phyloP scores from a whole-genome alignment of 2,797 vertebrate species.

The Loris lydekkerianus region DNA sequence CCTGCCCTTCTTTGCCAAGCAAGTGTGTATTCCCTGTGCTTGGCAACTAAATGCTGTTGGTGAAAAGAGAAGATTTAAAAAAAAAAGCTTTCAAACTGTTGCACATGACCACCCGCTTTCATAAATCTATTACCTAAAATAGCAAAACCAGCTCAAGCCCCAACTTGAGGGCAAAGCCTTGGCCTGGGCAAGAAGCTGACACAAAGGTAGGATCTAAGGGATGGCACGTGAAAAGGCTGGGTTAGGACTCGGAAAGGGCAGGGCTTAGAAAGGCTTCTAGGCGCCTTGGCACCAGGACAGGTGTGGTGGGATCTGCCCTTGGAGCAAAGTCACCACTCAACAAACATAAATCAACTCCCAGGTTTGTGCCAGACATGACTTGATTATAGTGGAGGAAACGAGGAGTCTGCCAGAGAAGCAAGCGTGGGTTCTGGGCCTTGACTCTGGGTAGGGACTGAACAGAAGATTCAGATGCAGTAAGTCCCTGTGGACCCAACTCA shows the following conservation, averaged over 20 bases:
- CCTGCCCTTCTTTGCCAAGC: conserved; percentile 21
- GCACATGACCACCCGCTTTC: background rate
- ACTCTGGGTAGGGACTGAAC: background rate
- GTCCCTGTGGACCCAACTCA: background rate
- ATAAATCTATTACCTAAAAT: background rate
- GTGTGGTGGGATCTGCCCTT: background rate
- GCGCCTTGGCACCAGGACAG: background rate
- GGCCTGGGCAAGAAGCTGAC: conserved; percentile 12
- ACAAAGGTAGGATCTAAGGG: background rate
- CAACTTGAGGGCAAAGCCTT: conserved; percentile 2
- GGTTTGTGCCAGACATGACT: background rate
- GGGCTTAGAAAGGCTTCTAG: background rate
- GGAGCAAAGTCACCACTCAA: background rate
- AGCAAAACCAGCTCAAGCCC: background rate
- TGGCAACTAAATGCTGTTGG: background rate
- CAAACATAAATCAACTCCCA: background rate
- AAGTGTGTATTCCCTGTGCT: background rate
- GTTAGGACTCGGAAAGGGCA: background rate
- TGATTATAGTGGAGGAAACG: background rate
- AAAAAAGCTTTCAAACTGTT: conserved; percentile 19
- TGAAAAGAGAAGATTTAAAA: conserved; percentile 51
- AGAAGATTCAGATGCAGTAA: background rate
- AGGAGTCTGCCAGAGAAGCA: background rate
- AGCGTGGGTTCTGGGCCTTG: background rate
- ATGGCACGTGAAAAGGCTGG: background rate